Evolutionary conservation across 2,888 invertebrate species (phyloP).

Genomic region (Agrotis exclamationis): DNA sequence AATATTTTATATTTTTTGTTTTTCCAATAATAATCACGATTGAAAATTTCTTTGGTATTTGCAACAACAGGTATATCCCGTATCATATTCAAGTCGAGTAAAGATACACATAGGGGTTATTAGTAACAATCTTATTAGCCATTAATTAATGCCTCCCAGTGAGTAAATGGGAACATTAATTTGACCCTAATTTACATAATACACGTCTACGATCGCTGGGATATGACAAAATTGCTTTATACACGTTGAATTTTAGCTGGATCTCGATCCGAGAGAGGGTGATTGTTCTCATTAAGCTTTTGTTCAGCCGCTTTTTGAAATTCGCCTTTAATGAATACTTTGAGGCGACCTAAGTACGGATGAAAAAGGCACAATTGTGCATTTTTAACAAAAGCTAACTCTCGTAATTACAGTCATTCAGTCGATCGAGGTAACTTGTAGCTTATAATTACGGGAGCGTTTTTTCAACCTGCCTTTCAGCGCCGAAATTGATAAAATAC

Average conservation of each 20-base stretch:
- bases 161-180: constrained; percentile 53
- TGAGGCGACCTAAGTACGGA: constrained; percentile 47
- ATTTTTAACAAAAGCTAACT: constrained; percentile 54
- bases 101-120: constrained; percentile 21
- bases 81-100: neutral
- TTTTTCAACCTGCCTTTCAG: constrained; percentile 32
- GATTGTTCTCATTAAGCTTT: constrained; percentile 58
- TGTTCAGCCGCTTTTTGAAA: constrained; percentile 60
- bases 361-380: constrained; percentile 52
- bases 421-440: constrained; percentile 37
- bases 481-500: neutral
- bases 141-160: constrained; percentile 44
- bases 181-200: constrained; percentile 60
- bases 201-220: constrained; percentile 44
- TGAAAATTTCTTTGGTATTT: neutral
- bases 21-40: neutral
- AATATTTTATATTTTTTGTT: neutral
- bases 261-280: constrained; percentile 40
- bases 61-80: no score
- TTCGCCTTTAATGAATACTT: constrained; percentile 59
- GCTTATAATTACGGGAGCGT: constrained; percentile 27
- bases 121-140: constrained; percentile 34
- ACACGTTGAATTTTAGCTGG: constrained; percentile 40
- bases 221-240: constrained; percentile 54
- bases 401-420: constrained; percentile 47